A percentile compares a stretch with the other conserved stretches of the same genome.
phyloP scores from a whole-genome alignment of 2,888 invertebrate species.

The Drosophila longiperda region DNA sequence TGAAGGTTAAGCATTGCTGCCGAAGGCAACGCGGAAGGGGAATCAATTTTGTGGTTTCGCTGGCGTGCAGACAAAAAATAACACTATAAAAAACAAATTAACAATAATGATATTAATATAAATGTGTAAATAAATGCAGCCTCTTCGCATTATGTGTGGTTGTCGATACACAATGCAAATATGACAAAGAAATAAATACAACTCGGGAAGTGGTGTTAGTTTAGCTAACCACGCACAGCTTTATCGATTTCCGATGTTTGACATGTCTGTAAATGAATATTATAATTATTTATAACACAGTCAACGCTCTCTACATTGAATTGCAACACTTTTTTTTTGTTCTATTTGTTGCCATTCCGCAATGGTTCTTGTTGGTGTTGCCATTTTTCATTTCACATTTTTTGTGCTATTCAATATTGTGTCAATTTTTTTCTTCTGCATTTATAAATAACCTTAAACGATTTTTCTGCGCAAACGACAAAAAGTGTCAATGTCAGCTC shows the following conservation, averaged over 20 bases:
- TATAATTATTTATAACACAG: neutral
- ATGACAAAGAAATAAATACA: constrained; percentile 11
- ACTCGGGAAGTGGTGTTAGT: constrained; percentile 41
- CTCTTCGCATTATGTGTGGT: constrained; percentile 38
- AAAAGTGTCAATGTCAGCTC: constrained; percentile 81
- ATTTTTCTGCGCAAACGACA: constrained; percentile 59
- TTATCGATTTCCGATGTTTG: constrained; percentile 51
- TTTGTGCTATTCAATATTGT: constrained; percentile 16
- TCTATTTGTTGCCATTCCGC: constrained; percentile 7
- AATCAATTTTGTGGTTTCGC: constrained; percentile 43
- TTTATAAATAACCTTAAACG: constrained; percentile 76
- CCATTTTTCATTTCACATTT: constrained; percentile 11
- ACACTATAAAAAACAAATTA: constrained; percentile 16
- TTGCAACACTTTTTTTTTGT: neutral
- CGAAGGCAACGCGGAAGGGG: constrained; percentile 50
- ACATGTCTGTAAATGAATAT: neutral
- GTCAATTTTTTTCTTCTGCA: constrained; percentile 24
- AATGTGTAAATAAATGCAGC: constrained; percentile 48
- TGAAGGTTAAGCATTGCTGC: constrained; percentile 70
- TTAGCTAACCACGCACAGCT: constrained; percentile 10
- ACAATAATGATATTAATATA: constrained; percentile 35
- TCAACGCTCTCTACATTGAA: neutral
- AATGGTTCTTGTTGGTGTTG: neutral
- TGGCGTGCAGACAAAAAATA: constrained; percentile 22
- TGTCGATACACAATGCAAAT: constrained; percentile 22